These are phyloP conservation scores for Callaeas wilsoni DNA, from an alignment of 2,113 vertebrate species.

Conservation along the genomic window DNA sequence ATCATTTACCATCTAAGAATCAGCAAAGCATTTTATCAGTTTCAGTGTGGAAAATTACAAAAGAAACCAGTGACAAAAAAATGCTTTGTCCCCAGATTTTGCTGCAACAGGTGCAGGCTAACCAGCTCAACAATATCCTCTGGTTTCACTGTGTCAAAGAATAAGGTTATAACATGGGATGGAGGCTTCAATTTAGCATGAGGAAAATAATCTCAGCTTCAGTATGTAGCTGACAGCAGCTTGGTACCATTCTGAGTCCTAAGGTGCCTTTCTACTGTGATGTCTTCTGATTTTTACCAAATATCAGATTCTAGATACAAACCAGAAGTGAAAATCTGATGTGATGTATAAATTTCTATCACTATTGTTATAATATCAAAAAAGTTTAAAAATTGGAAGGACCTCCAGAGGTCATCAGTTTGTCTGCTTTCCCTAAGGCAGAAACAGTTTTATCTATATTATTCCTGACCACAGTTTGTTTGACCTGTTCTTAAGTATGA, in stretches of 20 bases:
- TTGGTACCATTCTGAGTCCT: neutral
- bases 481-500: constrained; percentile 19
- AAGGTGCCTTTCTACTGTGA: neutral
- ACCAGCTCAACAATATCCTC: neutral
- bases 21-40: neutral
- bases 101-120: neutral
- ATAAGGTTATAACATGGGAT: neutral
- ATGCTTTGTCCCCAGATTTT: neutral
- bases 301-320: neutral
- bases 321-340: neutral
- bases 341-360: neutral
- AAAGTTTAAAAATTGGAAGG: neutral
- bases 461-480: neutral
- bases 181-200: neutral
- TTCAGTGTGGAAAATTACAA: neutral
- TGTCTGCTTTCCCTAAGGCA: neutral
- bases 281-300: neutral
- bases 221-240: neutral
- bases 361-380: neutral
- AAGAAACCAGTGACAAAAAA: neutral
- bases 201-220: neutral
- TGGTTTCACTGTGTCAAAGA: neutral
- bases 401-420: neutral
- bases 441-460: neutral
- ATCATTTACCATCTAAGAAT: neutral